Conservation (phyloP, 2,113 vertebrate species). For the Sterrhoptilus dennistouni region DNA sequence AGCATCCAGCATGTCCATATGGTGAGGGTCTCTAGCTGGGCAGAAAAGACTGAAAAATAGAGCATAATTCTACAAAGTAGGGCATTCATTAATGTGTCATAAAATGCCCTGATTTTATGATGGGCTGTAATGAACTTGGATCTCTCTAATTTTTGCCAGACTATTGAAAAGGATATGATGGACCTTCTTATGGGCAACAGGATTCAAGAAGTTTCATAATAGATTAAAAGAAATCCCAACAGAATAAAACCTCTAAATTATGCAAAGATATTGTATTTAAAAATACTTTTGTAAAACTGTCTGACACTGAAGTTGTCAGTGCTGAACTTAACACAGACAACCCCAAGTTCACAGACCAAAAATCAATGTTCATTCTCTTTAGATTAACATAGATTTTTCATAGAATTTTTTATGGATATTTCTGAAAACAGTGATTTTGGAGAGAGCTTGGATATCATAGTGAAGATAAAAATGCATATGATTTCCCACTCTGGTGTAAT, state of each 20-base stretch:
- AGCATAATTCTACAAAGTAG: background rate
- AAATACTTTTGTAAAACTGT: background rate
- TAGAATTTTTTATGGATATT: background rate
- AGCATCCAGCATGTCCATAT: background rate
- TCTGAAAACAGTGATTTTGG: background rate
- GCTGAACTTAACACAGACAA: background rate
- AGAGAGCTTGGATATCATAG: fast-evolving
- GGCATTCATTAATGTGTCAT: background rate
- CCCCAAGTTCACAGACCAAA: background rate
- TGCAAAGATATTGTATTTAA: background rate
- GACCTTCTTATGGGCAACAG: background rate
- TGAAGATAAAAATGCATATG: background rate
- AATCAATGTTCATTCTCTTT: background rate
- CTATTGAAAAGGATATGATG: background rate
- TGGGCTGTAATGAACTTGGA: background rate
- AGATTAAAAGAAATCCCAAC: background rate
- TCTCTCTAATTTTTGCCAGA: background rate
- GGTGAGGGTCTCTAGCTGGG: background rate
- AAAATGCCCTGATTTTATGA: background rate
- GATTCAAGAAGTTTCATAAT: background rate
- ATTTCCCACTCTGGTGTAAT: background rate
- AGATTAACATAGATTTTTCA: background rate
- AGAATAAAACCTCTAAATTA: background rate
- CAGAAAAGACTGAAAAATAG: background rate
- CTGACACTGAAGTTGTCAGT: background rate